Percentiles rank a stretch among this genome's conserved stretches.
Evolutionary conservation across 2,113 vertebrate species (phyloP).

Genomic region (Rhinoptilus africanus): DNA sequence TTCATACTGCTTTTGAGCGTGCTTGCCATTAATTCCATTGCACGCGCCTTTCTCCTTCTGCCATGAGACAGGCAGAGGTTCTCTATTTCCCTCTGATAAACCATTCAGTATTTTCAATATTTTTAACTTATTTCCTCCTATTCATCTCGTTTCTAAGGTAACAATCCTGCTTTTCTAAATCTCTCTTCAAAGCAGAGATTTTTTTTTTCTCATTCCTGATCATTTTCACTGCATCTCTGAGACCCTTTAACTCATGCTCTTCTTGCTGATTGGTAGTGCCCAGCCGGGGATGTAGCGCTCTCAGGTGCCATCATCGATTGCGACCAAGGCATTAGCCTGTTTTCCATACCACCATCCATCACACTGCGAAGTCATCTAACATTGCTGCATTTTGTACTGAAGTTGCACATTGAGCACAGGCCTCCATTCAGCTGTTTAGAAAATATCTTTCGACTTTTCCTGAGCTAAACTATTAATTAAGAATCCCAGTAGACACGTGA

Average conservation of each 20-base stretch:
- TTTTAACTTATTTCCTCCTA: neutral
- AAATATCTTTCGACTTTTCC: neutral
- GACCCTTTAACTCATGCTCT: neutral
- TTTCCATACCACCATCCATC: neutral
- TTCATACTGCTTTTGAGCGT: accelerated
- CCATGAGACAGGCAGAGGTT: neutral
- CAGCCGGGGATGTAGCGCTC: neutral
- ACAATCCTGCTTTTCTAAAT: neutral
- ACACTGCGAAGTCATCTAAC: neutral
- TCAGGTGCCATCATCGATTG: accelerated
- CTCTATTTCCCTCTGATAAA: neutral
- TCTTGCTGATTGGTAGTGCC: neutral
- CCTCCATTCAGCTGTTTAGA: neutral
- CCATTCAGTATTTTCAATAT: neutral
- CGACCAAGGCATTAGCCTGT: too few relatives aligned
- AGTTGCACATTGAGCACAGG: neutral
- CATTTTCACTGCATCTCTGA: neutral
- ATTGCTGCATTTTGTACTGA: accelerated
- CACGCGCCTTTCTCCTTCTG: neutral
- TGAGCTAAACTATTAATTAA: neutral
- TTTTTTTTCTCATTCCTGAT: neutral
- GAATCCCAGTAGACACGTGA: neutral
- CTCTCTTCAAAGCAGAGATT: neutral
- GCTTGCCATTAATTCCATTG: neutral
- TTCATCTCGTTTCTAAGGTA: conserved; percentile 14